Evolutionary conservation across 2,888 invertebrate species (phyloP), one percentile per base, ranked within the genome.

Genomic region (Microchrysa polita): DNA sequence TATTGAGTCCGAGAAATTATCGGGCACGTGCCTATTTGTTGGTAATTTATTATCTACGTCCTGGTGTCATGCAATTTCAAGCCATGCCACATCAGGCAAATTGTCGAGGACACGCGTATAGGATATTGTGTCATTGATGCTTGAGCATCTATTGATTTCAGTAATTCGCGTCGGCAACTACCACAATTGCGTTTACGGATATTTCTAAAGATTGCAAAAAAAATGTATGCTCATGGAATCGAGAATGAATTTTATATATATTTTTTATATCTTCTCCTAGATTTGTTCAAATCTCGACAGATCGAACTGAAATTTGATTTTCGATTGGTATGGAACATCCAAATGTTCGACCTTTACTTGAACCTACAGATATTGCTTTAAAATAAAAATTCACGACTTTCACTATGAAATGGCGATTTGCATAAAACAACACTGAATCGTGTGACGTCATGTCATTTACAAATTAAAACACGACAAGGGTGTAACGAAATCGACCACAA

Each of bases 391-490:
- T 7, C 27, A 34, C 27, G 27, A 34, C 27, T n/a, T n/a, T n/a
- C n/a, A n/a, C n/a, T n/a, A n/a, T n/a, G n/a, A n/a, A n/a, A n/a
- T n/a, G 9, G 23, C 48, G 2, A 53, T 69, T 69, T 57, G 40
- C 69, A 69, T 69, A 69, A 55, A 69, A 57, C 40, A 60, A 34
- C 55, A 40, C 18, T 57, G 55, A 69, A 40, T 40, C 40, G 69
- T 27, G 55, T 59, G 18, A 16, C 53, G 52, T 10, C 16, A 59
- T n/a, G 16, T 57, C 69, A 69, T 69, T 69, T 69, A 69, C 69
- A 69, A 69, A 69, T 69, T 69, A 69, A 57, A 57, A 69, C 69
- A 69, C 44, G 57, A 69, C 69, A 69, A 69, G 69, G 69, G 69
- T 69, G 55, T 69, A 55, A 55, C 69, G 16, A 57, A 16, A 42